A percentile compares a stretch with the other conserved stretches of the same genome.
These are phyloP conservation scores for Pocillopora meandrina DNA, from an alignment of 92 coral and sea anemone species.

Conservation along the genomic window DNA sequence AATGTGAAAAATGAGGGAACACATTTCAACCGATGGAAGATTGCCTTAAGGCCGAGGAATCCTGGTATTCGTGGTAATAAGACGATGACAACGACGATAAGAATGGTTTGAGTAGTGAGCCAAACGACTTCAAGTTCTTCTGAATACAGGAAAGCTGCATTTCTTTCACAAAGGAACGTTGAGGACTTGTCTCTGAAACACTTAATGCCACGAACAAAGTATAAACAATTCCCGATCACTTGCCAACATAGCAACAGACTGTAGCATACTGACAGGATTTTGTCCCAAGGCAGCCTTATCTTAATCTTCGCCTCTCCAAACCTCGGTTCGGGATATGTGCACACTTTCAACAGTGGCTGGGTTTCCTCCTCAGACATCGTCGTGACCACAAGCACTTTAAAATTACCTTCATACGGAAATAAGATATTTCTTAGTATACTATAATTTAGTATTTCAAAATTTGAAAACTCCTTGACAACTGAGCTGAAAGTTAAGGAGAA, in stretches of 20 bases:
- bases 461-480: no score
- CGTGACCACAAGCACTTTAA: neutral
- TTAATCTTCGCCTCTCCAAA: neutral
- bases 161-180: conserved; percentile 6
- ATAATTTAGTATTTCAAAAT: no score
- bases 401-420: no score
- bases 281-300: neutral
- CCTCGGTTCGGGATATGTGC: neutral
- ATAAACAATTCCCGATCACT: conserved; percentile 4
- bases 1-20: conserved; percentile 6
- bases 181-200: conserved; percentile 1
- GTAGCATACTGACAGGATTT: neutral
- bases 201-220: neutral
- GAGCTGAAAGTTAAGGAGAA: no score
- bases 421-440: no score
- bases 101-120: neutral
- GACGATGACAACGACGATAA: neutral
- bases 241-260: conserved; percentile 13
- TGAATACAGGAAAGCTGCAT: conserved; percentile 7
- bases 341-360: neutral
- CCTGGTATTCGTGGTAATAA: neutral
- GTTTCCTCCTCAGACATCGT: neutral
- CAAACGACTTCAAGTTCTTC: neutral
- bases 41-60: conserved; percentile 1
- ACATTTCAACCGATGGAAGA: neutral